Evolutionary conservation across 2,113 vertebrate species (phyloP), one percentile per base, ranked within the genome.

Genomic region (Ranitomeya variabilis): DNA sequence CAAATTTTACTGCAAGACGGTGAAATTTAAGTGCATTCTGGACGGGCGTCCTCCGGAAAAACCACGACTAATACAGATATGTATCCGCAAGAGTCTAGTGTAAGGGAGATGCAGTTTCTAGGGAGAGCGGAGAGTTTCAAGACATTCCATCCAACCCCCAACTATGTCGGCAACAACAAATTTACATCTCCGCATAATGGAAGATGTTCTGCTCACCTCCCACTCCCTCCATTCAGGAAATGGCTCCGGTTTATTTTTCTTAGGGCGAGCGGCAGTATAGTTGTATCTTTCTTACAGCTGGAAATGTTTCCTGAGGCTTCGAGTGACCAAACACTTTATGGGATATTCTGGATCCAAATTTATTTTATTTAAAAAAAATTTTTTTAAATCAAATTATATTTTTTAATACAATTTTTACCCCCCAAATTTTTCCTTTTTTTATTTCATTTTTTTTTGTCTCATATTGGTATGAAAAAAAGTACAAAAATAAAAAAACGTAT

Each of bases 21-120:
- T 84, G 82, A 84, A 84, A 84, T 84, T 84, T 71, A 84, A 84
- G 82, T 84, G 64, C 82, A 84, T 16, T 55, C 82, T 84, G 82
- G 82, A 71, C 13, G 45, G 55, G 66, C 45, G 15, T 67, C 62
- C 37, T 37, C 31, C 16, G 5, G 16, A 83, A 84, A 64, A 84
- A 69, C 64, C 82, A 84, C 82, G 14, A 26, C 64, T 84, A 84
- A 84, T 84, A 84, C 62, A 55, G 51, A 67, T 54, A 83, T 83
- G 54, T 69, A 83, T 83, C 81, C 62, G 19, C 37, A 1, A 45
- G 81, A 23, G 81, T 16, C 21, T 67, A 55, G 67, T 26, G 18
- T 45, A 45, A 26, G 64, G 21, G 23, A 16, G 79, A 62, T 81
- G 57, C 57, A 60, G 18, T 60, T 37, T 62, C 79, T 60, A 18